Evolutionary conservation across 2,797 vertebrate genomes (phyloP).

Genomic region (Crocodylus rhombifer): DNA sequence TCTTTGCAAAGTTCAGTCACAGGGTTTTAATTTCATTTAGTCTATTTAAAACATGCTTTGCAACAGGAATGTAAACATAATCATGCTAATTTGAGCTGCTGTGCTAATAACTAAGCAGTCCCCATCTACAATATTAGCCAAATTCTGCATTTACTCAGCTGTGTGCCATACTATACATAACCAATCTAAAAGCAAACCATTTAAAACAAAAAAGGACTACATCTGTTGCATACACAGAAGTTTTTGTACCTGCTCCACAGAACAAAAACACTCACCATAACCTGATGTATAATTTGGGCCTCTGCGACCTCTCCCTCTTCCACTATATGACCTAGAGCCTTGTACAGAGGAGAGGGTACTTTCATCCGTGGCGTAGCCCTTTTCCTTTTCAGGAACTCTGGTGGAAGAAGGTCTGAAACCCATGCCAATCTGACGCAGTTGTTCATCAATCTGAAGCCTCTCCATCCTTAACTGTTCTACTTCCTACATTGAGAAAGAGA

Average conservation of each 20-base stretch:
- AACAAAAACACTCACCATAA: constrained; percentile 85
- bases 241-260: background rate
- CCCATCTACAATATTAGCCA: background rate
- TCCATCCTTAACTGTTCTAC: constrained; percentile 96
- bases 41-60: background rate
- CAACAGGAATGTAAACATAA: background rate
- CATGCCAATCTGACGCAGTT: constrained; percentile 95
- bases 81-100: fast-evolving
- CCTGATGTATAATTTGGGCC: constrained; percentile 94
- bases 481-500: constrained; percentile 82
- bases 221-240: fast-evolving
- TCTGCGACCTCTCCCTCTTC: constrained; percentile 92
- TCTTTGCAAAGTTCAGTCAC: background rate
- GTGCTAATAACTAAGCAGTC: fast-evolving
- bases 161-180: background rate
- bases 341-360: constrained; percentile 87
- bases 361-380: constrained; percentile 89
- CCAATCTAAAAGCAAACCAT: background rate
- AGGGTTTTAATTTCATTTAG: background rate
- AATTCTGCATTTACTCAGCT: background rate
- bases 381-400: constrained; percentile 87
- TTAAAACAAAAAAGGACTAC: background rate
- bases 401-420: constrained; percentile 89
- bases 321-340: constrained; percentile 92
- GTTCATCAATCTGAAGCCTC: constrained; percentile 96